These are phyloP conservation scores for Sorex araneus DNA, from an alignment of 2,113 vertebrate genomes.

Conservation along the genomic window DNA sequence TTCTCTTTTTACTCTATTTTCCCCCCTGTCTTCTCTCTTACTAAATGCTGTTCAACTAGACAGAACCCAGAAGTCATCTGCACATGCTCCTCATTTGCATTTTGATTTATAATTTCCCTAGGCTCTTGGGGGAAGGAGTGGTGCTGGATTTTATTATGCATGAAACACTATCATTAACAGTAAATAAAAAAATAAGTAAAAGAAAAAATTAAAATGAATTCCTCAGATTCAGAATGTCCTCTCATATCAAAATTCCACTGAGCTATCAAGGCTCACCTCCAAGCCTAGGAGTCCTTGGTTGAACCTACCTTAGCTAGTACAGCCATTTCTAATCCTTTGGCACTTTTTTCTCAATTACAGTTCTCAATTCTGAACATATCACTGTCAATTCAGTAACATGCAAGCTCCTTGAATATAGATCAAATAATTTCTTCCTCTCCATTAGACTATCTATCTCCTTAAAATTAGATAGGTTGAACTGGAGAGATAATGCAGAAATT, in stretches of 20 bases:
- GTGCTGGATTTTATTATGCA: too few relatives aligned
- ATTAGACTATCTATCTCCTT: conserved; percentile 21
- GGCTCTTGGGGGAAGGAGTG: not conserved
- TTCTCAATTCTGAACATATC: conserved; percentile 51
- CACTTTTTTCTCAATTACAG: not conserved
- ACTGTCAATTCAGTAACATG: not conserved
- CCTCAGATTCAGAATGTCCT: not conserved
- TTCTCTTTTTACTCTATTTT: conserved; percentile 9
- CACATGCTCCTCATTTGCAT: not conserved
- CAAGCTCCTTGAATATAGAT: conserved; percentile 54
- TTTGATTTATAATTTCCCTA: not conserved
- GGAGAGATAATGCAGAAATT: too few relatives aligned
- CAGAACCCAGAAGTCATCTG: not conserved
- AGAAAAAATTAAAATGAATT: too few relatives aligned
- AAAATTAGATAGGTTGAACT: conserved; percentile 7
- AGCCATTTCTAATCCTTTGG: conserved; percentile 16
- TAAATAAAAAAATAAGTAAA: too few relatives aligned
- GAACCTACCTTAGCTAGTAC: not conserved
- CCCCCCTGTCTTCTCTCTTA: conserved; percentile 29
- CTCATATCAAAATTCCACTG: conserved; percentile 46
- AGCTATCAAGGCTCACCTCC: not conserved
- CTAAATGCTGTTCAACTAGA: not conserved
- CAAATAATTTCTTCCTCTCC: conserved; percentile 15
- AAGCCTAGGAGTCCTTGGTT: conserved; percentile 18
- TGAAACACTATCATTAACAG: too few relatives aligned